A percentile compares a stretch with the other conserved stretches of the same genome.
phyloP scores from a whole-genome alignment of 1,140 invertebrate genomes.

The Matsumurasca onukii region DNA sequence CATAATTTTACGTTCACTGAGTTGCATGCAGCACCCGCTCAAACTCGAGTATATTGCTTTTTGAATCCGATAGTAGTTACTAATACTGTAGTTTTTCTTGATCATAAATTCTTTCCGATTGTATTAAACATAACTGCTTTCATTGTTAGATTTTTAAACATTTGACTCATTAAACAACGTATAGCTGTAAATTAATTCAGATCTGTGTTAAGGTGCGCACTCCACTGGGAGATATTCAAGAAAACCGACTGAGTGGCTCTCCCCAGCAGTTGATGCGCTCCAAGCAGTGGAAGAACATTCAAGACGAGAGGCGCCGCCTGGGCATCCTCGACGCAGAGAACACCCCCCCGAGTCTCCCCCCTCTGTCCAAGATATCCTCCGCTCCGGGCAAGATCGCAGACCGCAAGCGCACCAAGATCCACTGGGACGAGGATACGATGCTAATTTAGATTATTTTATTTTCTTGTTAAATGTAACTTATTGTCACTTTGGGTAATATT shows the following conservation, averaged over 20 bases:
- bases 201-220: slow-evolving; percentile 8
- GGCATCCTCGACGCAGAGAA: slow-evolving; percentile 16
- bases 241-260: not conserved
- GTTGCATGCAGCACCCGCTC: too few species aligned
- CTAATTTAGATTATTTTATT: not conserved
- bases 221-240: slow-evolving; percentile 14
- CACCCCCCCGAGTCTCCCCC: slow-evolving; percentile 10
- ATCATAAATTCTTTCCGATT: too few species aligned
- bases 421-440: slow-evolving; percentile 20
- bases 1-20: too few species aligned
- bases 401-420: slow-evolving; percentile 7
- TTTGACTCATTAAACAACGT: too few species aligned
- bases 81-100: too few species aligned
- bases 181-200: too few species aligned
- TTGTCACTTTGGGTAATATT: too few species aligned
- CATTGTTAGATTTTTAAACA: too few species aligned
- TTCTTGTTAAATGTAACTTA: not conserved
- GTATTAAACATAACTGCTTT: too few species aligned
- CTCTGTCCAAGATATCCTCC: not conserved
- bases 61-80: too few species aligned
- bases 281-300: slow-evolving; percentile 10
- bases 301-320: not conserved
- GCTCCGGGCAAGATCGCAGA: slow-evolving; percentile 14
- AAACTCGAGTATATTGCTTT: too few species aligned
- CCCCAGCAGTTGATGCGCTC: not conserved